Percentiles rank a stretch among this genome's conserved stretches.
phyloP scores from a whole-genome alignment of 2,888 invertebrate genomes.

The Metopia argyrocephala region DNA sequence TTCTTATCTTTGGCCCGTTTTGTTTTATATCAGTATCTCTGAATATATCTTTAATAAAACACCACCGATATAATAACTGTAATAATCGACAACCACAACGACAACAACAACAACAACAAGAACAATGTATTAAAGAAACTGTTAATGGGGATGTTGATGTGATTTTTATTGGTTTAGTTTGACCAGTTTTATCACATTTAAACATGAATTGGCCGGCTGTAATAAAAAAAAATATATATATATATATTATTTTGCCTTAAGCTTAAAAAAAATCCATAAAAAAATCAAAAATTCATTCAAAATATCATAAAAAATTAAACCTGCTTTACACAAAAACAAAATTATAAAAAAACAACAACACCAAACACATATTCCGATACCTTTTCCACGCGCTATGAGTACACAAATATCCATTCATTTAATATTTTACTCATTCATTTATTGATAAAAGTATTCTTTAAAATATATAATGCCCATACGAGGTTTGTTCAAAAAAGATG shows the following conservation, averaged over 20 bases:
- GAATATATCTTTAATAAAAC: neutral
- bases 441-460: neutral
- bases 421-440: neutral
- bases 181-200: constrained; percentile 28
- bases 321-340: neutral
- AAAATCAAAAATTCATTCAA: constrained; percentile 34
- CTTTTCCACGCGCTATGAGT: too few species aligned
- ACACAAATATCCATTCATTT: neutral
- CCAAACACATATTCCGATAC: neutral
- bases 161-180: constrained; percentile 58
- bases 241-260: constrained; percentile 16
- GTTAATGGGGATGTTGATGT: constrained; percentile 59
- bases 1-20: constrained; percentile 32
- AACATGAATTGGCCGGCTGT: neutral
- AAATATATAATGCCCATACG: neutral
- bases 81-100: neutral
- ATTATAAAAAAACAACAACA: neutral
- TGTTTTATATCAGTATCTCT: neutral
- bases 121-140: constrained; percentile 41
- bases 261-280: constrained; percentile 19
- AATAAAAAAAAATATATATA: neutral
- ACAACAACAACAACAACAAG: constrained; percentile 5
- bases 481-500: too few species aligned
- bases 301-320: neutral
- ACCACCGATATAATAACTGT: neutral